Conservation (phyloP, 1,140 invertebrate genomes). For the Eulimnadia texana region DNA sequence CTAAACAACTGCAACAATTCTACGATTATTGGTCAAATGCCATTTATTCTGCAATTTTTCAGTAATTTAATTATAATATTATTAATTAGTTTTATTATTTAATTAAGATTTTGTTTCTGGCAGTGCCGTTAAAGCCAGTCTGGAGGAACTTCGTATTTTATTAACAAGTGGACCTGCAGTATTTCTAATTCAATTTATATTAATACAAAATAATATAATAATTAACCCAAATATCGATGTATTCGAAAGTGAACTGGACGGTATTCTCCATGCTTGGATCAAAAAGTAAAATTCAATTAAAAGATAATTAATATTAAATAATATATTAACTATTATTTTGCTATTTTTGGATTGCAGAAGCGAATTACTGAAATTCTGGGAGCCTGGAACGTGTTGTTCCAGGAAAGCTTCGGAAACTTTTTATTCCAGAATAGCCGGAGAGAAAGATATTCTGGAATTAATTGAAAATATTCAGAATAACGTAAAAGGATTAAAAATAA, state of each 20-base stretch:
- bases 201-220: neutral
- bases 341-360: neutral
- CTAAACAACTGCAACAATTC: neutral
- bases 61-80: neutral
- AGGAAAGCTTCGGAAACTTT: neutral
- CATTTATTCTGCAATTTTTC: neutral
- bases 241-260: neutral
- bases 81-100: neutral
- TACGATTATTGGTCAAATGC: conserved; percentile 6
- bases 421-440: neutral
- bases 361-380: neutral
- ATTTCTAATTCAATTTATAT: neutral
- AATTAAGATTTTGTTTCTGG: too few relatives aligned
- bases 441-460: neutral
- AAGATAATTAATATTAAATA: neutral
- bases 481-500: neutral
- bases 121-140: neutral
- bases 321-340: neutral
- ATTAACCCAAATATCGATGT: neutral
- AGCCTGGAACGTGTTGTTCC: neutral
- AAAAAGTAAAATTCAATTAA: neutral
- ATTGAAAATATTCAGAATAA: neutral
- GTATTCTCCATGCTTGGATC: neutral
- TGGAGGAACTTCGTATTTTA: neutral
- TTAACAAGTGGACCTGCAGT: neutral